Conservation (phyloP, 1,140 invertebrate species). For the Zeugodacus cucurbitae region DNA sequence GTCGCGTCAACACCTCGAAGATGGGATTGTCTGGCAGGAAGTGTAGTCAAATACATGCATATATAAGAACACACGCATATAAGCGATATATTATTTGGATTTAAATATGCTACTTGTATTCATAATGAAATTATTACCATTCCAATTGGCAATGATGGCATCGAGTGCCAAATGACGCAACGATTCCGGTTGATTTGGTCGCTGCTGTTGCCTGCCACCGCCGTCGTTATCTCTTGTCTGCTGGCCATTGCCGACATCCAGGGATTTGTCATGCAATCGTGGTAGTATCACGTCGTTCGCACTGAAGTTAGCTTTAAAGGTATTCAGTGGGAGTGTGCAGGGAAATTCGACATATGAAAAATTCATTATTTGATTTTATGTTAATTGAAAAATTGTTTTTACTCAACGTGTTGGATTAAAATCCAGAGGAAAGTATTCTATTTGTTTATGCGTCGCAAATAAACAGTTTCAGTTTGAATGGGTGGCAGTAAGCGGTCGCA, state of each 20-base stretch:
- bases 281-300: slow-evolving; percentile 53
- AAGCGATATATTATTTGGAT: slow-evolving; percentile 9
- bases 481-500: not conserved
- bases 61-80: not conserved
- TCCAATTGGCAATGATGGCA: slow-evolving; percentile 64
- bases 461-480: not conserved
- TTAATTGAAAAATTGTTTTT: slow-evolving; percentile 22
- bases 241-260: slow-evolving; percentile 45
- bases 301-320: slow-evolving; percentile 64
- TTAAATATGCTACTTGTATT: slow-evolving; percentile 12
- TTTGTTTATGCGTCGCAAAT: not conserved
- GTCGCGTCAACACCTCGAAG: slow-evolving; percentile 55
- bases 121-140: slow-evolving; percentile 52
- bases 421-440: not conserved
- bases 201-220: not conserved
- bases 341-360: slow-evolving; percentile 63
- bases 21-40: slow-evolving; percentile 58
- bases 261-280: slow-evolving; percentile 57
- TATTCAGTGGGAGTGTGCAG: slow-evolving; percentile 60
- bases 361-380: slow-evolving; percentile 50
- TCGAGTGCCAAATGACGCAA: slow-evolving; percentile 65
- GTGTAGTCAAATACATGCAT: not conserved
- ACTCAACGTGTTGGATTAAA: not conserved
- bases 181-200: slow-evolving; percentile 58
- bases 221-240: slow-evolving; percentile 41